Conservation (phyloP, 2,888 invertebrate genomes). For the Entomobrya proxima region DNA sequence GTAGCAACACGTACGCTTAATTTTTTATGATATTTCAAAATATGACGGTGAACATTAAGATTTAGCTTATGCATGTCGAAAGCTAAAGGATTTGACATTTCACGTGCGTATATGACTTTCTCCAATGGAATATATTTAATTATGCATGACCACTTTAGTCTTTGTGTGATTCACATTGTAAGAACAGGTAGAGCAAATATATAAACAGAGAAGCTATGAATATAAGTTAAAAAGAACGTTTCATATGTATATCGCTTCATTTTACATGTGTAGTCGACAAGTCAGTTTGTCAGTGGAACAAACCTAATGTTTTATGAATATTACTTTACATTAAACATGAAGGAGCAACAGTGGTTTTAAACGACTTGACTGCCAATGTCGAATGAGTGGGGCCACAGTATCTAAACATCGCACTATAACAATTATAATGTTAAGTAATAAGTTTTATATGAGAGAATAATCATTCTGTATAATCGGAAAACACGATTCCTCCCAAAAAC, state of each 20-base stretch:
- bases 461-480: constrained; percentile 54
- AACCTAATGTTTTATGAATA: constrained; percentile 57
- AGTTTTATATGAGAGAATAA: constrained; percentile 43
- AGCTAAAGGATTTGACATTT: not conserved
- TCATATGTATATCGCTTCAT: not conserved
- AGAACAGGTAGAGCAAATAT: not conserved
- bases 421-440: constrained; percentile 32
- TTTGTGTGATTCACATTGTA: not conserved
- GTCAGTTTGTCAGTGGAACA: constrained; percentile 45
- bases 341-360: constrained; percentile 54
- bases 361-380: not conserved
- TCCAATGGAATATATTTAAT: constrained; percentile 46
- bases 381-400: not conserved
- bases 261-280: constrained; percentile 20
- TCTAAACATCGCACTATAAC: not conserved
- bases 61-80: not conserved
- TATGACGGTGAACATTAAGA: not conserved
- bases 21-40: constrained; percentile 8
- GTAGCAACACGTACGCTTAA: not conserved
- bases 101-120: constrained; percentile 32
- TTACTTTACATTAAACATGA: constrained; percentile 48
- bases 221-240: not conserved
- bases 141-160: constrained; percentile 13
- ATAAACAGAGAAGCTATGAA: not conserved
- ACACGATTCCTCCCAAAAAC: constrained; percentile 57